Evolutionary conservation across 1,140 invertebrate species (phyloP).

Genomic region (Lysiphlebus fabarum): DNA sequence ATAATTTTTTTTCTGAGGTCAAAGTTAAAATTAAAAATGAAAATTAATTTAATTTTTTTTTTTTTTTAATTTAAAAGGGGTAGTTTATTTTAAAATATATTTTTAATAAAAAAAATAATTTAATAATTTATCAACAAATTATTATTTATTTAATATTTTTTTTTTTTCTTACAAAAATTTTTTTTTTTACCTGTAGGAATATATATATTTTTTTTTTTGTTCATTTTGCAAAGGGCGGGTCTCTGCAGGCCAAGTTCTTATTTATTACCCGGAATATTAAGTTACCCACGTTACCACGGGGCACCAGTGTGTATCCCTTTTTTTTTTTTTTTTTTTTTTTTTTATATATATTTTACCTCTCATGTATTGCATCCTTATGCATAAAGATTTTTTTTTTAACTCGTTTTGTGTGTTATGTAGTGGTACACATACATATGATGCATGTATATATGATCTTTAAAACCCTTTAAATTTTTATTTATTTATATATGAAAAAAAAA

Average conservation of each 20-base stretch:
- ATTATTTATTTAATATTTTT: too few relatives aligned
- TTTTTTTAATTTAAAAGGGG: too few relatives aligned
- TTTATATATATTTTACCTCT: not conserved
- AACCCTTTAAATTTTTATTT: not conserved
- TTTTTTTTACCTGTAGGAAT: not conserved
- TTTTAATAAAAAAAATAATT: too few relatives aligned
- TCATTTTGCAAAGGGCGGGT: slow-evolving; percentile 27
- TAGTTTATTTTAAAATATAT: too few relatives aligned
- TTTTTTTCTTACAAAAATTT: too few relatives aligned
- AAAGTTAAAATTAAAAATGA: too few relatives aligned
- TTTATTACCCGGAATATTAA: slow-evolving; percentile 36
- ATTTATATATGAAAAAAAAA: slow-evolving; percentile 8
- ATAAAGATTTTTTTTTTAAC: slow-evolving; percentile 10
- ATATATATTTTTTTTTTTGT: slow-evolving; percentile 12
- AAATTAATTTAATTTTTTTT: too few relatives aligned
- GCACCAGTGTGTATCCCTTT: not conserved
- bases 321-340: not conserved
- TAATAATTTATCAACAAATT: too few relatives aligned
- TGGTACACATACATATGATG: not conserved
- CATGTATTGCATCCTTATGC: slow-evolving; percentile 19
- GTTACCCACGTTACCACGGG: slow-evolving; percentile 30
- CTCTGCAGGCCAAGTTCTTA: slow-evolving; percentile 28
- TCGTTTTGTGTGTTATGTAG: not conserved
- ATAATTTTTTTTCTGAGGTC: too few relatives aligned
- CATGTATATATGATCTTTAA: not conserved